Conservation (phyloP, 2,797 vertebrate species). For the Dermochelys coriacea region DNA sequence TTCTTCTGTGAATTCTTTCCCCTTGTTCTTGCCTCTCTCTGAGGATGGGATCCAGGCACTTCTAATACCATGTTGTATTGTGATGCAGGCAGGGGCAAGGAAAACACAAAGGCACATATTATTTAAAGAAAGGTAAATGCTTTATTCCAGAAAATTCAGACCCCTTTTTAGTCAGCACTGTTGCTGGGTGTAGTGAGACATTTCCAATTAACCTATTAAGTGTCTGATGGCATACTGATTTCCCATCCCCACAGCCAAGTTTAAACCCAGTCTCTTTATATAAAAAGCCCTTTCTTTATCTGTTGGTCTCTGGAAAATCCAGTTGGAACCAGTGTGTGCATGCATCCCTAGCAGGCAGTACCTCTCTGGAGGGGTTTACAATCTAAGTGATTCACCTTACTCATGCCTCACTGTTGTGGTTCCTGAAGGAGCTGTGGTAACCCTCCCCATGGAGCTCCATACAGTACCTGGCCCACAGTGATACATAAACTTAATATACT, state of each 20-base stretch:
- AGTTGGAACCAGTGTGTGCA: too few relatives aligned
- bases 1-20: not conserved
- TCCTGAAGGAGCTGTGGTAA: too few relatives aligned
- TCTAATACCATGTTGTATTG: not conserved
- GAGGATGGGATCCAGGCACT: not conserved
- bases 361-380: too few relatives aligned
- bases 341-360: too few relatives aligned
- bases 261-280: not conserved
- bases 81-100: not conserved
- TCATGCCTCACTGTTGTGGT: too few relatives aligned
- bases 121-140: not conserved
- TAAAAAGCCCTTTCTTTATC: too few relatives aligned
- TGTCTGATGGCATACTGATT: not conserved
- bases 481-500: too few relatives aligned
- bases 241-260: not conserved
- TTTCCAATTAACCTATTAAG: not conserved
- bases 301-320: too few relatives aligned
- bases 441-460: too few relatives aligned
- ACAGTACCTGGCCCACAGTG: too few relatives aligned
- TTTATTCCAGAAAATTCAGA: not conserved
- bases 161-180: not conserved
- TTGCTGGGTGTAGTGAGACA: not conserved
- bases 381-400: too few relatives aligned
- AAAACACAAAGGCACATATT: not conserved
- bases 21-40: not conserved